Conservation (phyloP, 2,888 invertebrate genomes). For the Gortyna flavago region DNA sequence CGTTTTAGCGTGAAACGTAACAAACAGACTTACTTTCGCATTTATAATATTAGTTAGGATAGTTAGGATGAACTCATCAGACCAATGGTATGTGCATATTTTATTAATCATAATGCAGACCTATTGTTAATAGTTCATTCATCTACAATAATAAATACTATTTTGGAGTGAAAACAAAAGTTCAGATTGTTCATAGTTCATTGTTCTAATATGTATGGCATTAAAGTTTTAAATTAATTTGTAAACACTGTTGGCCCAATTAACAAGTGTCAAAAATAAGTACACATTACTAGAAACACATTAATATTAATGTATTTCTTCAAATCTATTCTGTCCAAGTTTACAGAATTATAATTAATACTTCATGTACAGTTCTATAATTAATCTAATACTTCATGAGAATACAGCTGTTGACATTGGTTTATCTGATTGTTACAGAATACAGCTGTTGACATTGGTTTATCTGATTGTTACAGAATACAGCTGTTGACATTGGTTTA, state of each 20-base stretch:
- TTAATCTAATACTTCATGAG: background rate
- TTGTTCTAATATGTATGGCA: constrained; percentile 9
- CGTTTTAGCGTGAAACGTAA: too few relatives aligned
- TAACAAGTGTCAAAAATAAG: background rate
- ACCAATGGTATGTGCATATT: background rate
- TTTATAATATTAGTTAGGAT: too few relatives aligned
- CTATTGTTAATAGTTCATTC: background rate
- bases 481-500: constrained; percentile 2
- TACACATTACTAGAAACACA: background rate
- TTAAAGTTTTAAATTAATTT: constrained; percentile 26
- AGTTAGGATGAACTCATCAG: background rate
- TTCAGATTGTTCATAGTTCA: constrained; percentile 7
- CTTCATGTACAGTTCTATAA: background rate
- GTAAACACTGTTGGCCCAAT: constrained; percentile 29
- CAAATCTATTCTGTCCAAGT: background rate
- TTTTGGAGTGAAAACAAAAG: background rate
- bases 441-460: background rate
- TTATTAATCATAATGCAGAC: background rate
- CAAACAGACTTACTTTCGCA: too few relatives aligned
- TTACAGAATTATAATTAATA: too few relatives aligned
- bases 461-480: constrained; percentile 5
- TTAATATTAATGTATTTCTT: background rate
- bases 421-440: constrained; percentile 8
- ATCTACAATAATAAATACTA: background rate
- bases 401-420: background rate